Percentiles rank a stretch among this genome's conserved stretches.
These are phyloP conservation scores for Apodemus speciosus DNA, from an alignment of 2,113 vertebrate genomes.

Conservation along the genomic window DNA sequence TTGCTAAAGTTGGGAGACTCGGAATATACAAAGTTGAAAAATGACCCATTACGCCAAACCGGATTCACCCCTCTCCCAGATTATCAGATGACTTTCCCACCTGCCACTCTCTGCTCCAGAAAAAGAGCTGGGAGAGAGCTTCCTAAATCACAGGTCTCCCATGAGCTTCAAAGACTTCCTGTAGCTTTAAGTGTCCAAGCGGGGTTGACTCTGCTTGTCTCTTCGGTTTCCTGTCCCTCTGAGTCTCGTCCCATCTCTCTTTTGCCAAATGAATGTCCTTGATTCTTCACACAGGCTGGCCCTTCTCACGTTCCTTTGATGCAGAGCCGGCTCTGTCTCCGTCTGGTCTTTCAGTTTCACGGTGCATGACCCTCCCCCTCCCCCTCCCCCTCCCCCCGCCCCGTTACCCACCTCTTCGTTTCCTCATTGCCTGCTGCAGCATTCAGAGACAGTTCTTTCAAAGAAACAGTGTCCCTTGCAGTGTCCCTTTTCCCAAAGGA, in stretches of 20 bases:
- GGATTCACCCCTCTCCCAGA: not conserved
- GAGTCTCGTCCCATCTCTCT: not conserved
- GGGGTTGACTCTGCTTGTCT: not conserved
- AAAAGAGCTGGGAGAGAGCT: not conserved
- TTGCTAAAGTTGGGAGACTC: constrained; percentile 9
- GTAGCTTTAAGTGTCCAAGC: not conserved
- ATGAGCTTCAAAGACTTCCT: constrained; percentile 56
- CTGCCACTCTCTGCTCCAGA: not conserved
- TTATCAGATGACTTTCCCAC: not conserved
- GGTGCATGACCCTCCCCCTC: not conserved
- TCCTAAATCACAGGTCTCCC: constrained; percentile 16
- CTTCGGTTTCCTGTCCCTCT: constrained; percentile 39
- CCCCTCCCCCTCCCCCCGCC: too few relatives aligned
- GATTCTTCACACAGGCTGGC: constrained; percentile 27
- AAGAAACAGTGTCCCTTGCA: not conserved
- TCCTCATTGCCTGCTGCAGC: not conserved
- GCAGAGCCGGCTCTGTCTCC: not conserved
- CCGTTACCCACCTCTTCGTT: not conserved
- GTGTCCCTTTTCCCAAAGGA: not conserved
- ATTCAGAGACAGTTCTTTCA: not conserved
- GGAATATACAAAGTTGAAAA: constrained; percentile 29
- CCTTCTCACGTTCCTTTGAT: constrained; percentile 12
- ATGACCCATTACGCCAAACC: not conserved
- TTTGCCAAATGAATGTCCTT: constrained; percentile 67
- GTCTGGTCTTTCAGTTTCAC: not conserved